These are phyloP conservation scores for Linnaemya tessellans DNA, from an alignment of 2,888 invertebrate species.

Conservation along the genomic window DNA sequence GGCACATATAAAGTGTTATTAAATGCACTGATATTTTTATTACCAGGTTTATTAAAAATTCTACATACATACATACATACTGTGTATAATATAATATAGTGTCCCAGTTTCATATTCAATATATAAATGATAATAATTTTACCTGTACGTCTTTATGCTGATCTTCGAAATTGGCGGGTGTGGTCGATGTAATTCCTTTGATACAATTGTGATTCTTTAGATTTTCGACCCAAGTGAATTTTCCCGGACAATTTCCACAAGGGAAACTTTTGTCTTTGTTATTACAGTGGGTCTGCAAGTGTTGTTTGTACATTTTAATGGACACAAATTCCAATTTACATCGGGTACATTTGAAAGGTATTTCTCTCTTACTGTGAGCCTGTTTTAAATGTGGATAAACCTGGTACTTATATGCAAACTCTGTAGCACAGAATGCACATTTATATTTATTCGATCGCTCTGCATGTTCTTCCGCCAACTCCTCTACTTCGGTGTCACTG, in stretches of 20 bases:
- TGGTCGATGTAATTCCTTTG: neutral
- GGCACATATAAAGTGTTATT: too few relatives aligned
- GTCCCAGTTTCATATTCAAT: neutral
- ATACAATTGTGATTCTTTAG: conserved; percentile 77
- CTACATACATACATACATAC: too few relatives aligned
- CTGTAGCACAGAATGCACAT: conserved; percentile 76
- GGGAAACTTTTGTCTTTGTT: conserved; percentile 76
- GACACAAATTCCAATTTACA: conserved; percentile 85
- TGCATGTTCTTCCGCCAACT: conserved; percentile 40
- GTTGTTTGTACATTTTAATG: conserved; percentile 84
- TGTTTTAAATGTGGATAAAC: conserved; percentile 77
- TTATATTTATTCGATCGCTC: conserved; percentile 72
- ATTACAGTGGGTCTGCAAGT: conserved; percentile 83
- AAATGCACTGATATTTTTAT: too few relatives aligned
- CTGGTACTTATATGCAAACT: conserved; percentile 77
- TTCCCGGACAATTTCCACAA: conserved; percentile 79
- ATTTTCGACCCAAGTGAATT: conserved; percentile 75
- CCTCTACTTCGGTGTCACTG: conserved; percentile 81
- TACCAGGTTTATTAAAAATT: too few relatives aligned
- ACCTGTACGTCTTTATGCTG: conserved; percentile 58
- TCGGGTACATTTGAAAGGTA: conserved; percentile 84
- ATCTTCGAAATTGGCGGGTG: neutral
- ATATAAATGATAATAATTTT: neutral
- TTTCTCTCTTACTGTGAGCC: conserved; percentile 82
- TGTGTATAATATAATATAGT: neutral